Base-by-base conservation (phyloP, 2,113 vertebrate species). In the Rhabdornis inornatus region DNA sequence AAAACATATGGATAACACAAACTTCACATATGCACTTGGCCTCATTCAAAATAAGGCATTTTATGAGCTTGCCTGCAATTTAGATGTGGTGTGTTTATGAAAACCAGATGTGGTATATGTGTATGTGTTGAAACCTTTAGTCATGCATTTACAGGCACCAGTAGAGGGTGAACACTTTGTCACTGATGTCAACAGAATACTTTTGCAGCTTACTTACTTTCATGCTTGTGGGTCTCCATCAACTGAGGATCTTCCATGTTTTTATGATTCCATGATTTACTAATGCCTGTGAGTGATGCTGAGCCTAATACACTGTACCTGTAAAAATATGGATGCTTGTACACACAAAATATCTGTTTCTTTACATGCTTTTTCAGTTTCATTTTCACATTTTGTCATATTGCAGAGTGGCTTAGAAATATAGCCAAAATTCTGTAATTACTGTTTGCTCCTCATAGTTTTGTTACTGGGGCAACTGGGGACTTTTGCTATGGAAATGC, bases 381-480 rank as follows among this genome's bases (percentile, higher is more conserved):
- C 3, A 66, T n/a, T 87, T 88, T 27, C 15, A 81, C 90, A 83
- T 77, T 44, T 50, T 44, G 3, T 69, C 2, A 1, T 47, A 33
- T 37, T 55, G 33, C 35, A 65, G 30, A 70, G 68, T 37, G 47
- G 15, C 18, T 90, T 12, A 86, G 64, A 90, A 81, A 86, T 50
- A 72, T 49, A 82, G 70, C 37, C 66, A 91, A 80, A 90, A 77
- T 94, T 79, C 66, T 57, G 18, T 72, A 60, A 39, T 92, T 89
- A 69, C 25, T 70, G 17, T 86, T 91, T 91, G 40, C 10, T 80
- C 15, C 27, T 83, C 50, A 35, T 25, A 24, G 24, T 78, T 96
- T 92, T 95, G 82, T 94, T 95, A 66, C 79, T 88, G 71, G 47
- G 87, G 79, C 66, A 94, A 70, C 91, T 72, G 50, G 15, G 15